Conservation (phyloP, 2,888 invertebrate species). For the Chaetogeoica ovagalla region DNA sequence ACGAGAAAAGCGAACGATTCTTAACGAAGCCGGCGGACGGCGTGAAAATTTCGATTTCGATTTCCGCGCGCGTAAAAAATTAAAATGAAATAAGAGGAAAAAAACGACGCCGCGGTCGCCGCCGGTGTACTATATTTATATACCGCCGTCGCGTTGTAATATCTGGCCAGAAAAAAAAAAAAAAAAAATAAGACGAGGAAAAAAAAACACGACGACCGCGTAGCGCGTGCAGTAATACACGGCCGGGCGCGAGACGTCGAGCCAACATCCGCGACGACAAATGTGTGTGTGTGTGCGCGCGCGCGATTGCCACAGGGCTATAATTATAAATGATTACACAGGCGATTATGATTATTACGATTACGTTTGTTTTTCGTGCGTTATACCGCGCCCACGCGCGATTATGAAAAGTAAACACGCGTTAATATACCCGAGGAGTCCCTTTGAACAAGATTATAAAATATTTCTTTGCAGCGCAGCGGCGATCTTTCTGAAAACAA, state of each 20-base stretch:
- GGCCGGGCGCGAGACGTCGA: constrained; percentile 1
- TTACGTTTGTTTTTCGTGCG: constrained; percentile 28
- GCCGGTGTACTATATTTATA: constrained; percentile 17
- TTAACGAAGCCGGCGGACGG: too few species aligned
- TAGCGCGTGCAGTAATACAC: background rate
- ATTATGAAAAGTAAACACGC: constrained; percentile 46
- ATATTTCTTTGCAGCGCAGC: background rate
- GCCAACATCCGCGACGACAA: constrained; percentile 42
- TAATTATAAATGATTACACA: constrained; percentile 49
- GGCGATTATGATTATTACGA: constrained; percentile 40
- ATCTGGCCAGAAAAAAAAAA: constrained; percentile 4
- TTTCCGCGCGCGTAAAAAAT: background rate
- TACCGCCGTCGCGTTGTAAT: constrained; percentile 16
- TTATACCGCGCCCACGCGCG: constrained; percentile 34
- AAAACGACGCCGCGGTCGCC: background rate
- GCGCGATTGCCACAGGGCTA: constrained; percentile 15
- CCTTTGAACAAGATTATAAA: constrained; percentile 14
- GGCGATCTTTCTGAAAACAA: background rate
- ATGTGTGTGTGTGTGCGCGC: constrained; percentile 8
- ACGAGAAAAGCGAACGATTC: too few species aligned
- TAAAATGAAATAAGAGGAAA: background rate
- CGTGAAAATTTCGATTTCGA: background rate
- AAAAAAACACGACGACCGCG: constrained; percentile 4
- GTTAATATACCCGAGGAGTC: constrained; percentile 22
- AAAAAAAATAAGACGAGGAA: background rate